Evolutionary conservation across 2,113 vertebrate species (phyloP).

Genomic region (Rattus rattus): DNA sequence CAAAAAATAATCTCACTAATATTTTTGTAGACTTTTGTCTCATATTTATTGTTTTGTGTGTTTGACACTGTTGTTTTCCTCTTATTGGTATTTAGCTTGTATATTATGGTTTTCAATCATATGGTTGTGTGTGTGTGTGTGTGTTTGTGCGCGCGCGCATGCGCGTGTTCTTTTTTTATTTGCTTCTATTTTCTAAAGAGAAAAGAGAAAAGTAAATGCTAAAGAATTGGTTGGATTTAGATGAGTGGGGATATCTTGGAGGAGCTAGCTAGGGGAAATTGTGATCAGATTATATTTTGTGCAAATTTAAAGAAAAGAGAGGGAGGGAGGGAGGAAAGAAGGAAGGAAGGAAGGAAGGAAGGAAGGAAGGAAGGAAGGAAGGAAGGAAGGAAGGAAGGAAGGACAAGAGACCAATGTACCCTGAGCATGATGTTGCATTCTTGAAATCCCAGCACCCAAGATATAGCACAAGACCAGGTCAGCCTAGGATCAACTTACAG

Average conservation of each 20-base stretch:
- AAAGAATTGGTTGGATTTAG: not conserved
- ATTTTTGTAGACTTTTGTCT: not conserved
- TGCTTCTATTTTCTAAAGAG: not conserved
- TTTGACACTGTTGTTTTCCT: not conserved
- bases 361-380: not conserved
- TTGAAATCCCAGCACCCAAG: not conserved
- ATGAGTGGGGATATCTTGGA: not conserved
- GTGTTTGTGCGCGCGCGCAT: no score
- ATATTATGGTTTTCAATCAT: not conserved
- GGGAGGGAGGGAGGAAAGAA: no score
- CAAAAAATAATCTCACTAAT: not conserved
- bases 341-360: no score
- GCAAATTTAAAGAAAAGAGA: not conserved
- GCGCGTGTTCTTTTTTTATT: not conserved
- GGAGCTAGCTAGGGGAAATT: not conserved
- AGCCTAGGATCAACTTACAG: not conserved
- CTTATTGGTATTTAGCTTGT: not conserved
- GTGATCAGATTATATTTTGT: not conserved
- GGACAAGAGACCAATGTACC: not conserved
- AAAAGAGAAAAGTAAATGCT: not conserved
- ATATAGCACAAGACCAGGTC: not conserved
- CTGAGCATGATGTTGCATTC: not conserved
- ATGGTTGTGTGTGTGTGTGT: not conserved
- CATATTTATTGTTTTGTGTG: not conserved
- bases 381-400: no score